phyloP scores from a whole-genome alignment of 2,888 invertebrate genomes.

The Crocallis elinguaria region DNA sequence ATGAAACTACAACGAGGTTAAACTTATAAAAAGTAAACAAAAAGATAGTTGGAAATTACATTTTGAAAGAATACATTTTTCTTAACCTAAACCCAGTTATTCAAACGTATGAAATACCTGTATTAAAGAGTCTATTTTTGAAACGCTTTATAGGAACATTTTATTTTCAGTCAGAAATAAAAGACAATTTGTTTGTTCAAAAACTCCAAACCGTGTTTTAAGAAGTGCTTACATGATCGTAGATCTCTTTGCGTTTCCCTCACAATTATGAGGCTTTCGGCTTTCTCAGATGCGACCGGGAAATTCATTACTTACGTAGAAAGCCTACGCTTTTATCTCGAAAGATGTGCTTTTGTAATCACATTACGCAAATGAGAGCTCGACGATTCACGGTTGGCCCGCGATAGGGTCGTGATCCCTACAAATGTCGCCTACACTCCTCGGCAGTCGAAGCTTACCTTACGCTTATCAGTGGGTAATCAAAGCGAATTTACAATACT shows the following conservation, averaged over 20 bases:
- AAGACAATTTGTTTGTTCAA: neutral
- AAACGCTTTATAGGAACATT: neutral
- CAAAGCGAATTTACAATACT: conserved; percentile 33
- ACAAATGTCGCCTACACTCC: conserved; percentile 72
- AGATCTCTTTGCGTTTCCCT: conserved; percentile 44
- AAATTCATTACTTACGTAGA: conserved; percentile 81
- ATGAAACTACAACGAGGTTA: too few relatives aligned
- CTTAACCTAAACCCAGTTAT: too few relatives aligned
- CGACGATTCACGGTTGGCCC: conserved; percentile 76
- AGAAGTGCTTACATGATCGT: conserved; percentile 31
- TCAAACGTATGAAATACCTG: too few relatives aligned
- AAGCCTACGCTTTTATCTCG: conserved; percentile 79
- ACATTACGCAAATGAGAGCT: conserved; percentile 83
- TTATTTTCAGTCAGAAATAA: neutral
- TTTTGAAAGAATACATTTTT: too few relatives aligned
- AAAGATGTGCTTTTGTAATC: conserved; percentile 84
- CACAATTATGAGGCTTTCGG: conserved; percentile 67
- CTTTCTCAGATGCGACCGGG: conserved; percentile 63
- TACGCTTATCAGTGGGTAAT: conserved; percentile 52
- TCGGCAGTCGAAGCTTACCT: conserved; percentile 61
- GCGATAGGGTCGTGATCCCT: conserved; percentile 77
- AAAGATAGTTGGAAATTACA: too few relatives aligned
- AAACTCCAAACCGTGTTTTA: conserved; percentile 6
- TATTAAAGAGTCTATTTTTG: too few relatives aligned
- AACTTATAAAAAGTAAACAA: too few relatives aligned